Evolutionary conservation across 2,113 vertebrate genomes (phyloP), one percentile per base, ranked within the genome.

Genomic region (Malurus elegans): DNA sequence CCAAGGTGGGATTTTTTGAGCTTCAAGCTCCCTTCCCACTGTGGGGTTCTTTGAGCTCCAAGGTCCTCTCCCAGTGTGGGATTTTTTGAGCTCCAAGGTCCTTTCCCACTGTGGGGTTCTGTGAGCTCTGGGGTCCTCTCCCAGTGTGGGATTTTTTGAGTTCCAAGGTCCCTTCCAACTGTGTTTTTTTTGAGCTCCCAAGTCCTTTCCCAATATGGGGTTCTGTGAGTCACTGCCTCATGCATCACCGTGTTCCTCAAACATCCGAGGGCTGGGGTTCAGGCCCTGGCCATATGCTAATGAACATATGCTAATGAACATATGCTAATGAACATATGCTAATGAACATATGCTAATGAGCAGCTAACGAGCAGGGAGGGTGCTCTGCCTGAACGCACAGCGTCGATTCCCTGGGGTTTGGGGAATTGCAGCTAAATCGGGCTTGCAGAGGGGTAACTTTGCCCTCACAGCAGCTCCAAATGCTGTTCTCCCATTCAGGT

Each of bases 241-340:
- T 2, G 34, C 66, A 62, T 28, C 16, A 2, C 24, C 2, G 19
- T 2, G 20, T 7, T 40, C n/a, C 32, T 20, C 48, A 74, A 17
- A 42, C 23, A 2, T 0, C 24, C 12, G 26, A 69, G 57, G 6
- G 1, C 21, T 65, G 1, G 10, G 4, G n/a, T 19, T 48, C 47
- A 26, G 70, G 44, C 28, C 47, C 70, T 85, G 81, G 58, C 42
- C 83, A 28, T 10, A 11, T 73, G 72, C 44, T 73, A 14, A 57
- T 78, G 20, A 3, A 14, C 42, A 10, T 29, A 69, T 78, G 73
- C 64, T 78, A 53, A 86, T 69, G 84, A 86, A 72, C 54, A 76
- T 36, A 36, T 36, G 71, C 80, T 70, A 78, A 86, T 0, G 31
- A 93, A 36, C 83, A 28, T 10, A 11, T 73, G 72, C 44, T 73